A percentile compares a stretch with the other conserved stretches of the same genome.
Evolutionary conservation across 2,888 invertebrate species (phyloP).

Genomic region (Escarpia spicata): DNA sequence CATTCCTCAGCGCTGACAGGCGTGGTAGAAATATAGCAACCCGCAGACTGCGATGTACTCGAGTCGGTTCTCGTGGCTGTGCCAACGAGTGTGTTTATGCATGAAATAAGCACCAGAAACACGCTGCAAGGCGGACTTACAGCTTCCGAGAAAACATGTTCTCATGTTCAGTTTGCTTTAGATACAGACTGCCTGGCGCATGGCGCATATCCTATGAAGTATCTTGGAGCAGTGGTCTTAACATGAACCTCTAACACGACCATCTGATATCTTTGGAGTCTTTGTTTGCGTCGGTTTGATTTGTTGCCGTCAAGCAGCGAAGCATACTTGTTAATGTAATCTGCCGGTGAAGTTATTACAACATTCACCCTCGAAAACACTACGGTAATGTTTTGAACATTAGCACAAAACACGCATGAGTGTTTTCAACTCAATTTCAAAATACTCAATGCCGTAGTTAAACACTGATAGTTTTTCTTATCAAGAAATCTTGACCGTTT

Average conservation of each 20-base stretch:
- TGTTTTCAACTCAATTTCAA: too few species aligned
- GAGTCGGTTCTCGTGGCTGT: not conserved
- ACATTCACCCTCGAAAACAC: too few species aligned
- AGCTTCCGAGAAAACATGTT: not conserved
- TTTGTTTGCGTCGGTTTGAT: not conserved
- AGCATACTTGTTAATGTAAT: not conserved
- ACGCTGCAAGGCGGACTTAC: not conserved
- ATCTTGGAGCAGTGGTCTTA: not conserved
- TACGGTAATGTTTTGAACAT: too few species aligned
- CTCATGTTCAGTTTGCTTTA: not conserved
- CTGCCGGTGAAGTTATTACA: not conserved
- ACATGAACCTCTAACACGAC: not conserved
- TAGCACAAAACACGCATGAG: too few species aligned
- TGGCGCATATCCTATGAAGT: not conserved
- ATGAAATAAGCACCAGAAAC: not conserved
- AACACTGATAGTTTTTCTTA: too few species aligned
- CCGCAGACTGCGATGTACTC: not conserved
- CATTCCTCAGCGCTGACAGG: not conserved
- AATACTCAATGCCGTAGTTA: too few species aligned
- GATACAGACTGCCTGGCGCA: not conserved
- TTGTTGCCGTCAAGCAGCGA: not conserved
- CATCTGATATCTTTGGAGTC: not conserved
- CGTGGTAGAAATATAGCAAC: not conserved
- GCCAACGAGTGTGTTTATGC: not conserved
- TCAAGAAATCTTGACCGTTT: too few species aligned